Evolutionary conservation across 2,113 vertebrate genomes (phyloP).

Genomic region (Pleuronectes platessa): DNA sequence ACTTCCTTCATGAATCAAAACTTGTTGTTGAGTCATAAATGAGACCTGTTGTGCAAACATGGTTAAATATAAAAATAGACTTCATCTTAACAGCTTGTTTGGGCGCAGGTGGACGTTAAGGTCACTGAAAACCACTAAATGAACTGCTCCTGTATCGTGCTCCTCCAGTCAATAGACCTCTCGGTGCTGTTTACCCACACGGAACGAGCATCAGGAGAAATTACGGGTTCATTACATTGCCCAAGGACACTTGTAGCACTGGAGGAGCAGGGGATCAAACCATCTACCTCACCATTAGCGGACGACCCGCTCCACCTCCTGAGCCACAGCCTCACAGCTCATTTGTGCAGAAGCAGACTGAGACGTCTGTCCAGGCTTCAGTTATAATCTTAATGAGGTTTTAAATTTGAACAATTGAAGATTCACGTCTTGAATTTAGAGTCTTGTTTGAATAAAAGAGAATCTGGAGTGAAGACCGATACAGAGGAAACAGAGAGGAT

Average conservation of each 20-base stretch:
- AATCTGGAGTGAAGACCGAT: background rate
- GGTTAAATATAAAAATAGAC: conserved; percentile 26
- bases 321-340: too few species aligned
- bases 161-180: background rate
- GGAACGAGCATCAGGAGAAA: background rate
- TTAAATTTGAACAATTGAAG: background rate
- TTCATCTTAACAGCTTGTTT: background rate
- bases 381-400: too few species aligned
- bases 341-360: too few species aligned
- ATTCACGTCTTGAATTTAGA: background rate
- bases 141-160: background rate
- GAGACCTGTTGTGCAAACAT: conserved; percentile 21
- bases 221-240: background rate
- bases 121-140: background rate
- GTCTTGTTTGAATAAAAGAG: too few species aligned
- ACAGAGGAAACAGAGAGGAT: conserved; percentile 12
- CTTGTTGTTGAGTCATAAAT: conserved; percentile 36
- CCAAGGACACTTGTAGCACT: background rate
- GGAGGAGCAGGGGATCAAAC: background rate
- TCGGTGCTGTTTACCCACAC: background rate
- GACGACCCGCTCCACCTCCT: background rate
- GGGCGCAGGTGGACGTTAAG: background rate
- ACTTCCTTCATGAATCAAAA: conserved; percentile 25
- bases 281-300: background rate
- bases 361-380: too few species aligned